A percentile compares a stretch with the other conserved stretches of the same genome.
phyloP scores from a whole-genome alignment of 2,797 vertebrate species.

The Valencia hispanica region DNA sequence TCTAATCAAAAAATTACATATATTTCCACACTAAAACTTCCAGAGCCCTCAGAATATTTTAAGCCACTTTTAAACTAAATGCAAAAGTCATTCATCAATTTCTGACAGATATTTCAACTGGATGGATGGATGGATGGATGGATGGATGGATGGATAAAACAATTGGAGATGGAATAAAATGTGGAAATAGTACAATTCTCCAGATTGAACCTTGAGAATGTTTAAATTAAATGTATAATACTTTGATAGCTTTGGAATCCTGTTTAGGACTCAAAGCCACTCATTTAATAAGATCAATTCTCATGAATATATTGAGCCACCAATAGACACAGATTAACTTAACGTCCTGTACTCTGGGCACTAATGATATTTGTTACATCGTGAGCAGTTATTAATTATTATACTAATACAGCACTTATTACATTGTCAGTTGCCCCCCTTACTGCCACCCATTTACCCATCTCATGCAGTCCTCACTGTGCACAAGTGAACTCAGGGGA shows the following conservation, averaged over 20 bases:
- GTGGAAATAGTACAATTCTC: not conserved
- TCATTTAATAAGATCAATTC: not conserved
- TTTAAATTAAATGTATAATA: not conserved
- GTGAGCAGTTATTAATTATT: constrained; percentile 21
- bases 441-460: constrained; percentile 60
- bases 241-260: not conserved
- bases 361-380: not conserved
- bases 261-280: not conserved
- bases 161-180: not conserved
- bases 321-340: not conserved
- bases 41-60: not conserved
- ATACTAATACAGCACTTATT: constrained; percentile 52
- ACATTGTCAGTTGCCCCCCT: constrained; percentile 65
- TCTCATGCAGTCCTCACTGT: constrained; percentile 57
- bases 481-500: constrained; percentile 31
- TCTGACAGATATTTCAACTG: not conserved
- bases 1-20: not conserved
- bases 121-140: not conserved
- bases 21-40: not conserved
- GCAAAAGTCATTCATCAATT: not conserved
- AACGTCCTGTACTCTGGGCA: not conserved
- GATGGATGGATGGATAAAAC: not conserved
- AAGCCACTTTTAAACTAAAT: not conserved
- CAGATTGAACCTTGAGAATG: not conserved
- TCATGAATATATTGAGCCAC: not conserved